These are phyloP conservation scores for Cyprinus carpio DNA, from an alignment of 2,113 vertebrate genomes.

Conservation along the genomic window DNA sequence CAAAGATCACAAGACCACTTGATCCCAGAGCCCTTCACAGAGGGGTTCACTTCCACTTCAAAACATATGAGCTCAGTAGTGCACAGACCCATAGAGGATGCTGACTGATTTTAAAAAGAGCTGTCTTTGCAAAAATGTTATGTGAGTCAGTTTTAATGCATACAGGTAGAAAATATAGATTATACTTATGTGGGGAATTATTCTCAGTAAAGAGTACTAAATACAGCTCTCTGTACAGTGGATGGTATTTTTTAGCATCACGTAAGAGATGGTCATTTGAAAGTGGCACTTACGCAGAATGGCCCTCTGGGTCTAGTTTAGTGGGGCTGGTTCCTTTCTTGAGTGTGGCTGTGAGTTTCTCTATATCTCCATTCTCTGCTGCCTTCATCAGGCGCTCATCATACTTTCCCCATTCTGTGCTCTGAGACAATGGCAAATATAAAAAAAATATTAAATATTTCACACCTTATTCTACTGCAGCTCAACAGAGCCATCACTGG, in stretches of 20 bases:
- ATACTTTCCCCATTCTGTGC: constrained; percentile 95
- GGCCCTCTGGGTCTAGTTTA: constrained; percentile 91
- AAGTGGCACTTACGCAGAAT: constrained; percentile 87
- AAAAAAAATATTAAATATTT: not conserved
- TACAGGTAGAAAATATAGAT: not conserved
- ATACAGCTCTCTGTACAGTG: not conserved
- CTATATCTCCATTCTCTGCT: constrained; percentile 90
- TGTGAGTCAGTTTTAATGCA: not conserved
- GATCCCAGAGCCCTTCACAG: constrained; percentile 2
- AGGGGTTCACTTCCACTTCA: not conserved
- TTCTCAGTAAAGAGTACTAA: not conserved
- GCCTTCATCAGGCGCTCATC: constrained; percentile 97
- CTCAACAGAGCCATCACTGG: not conserved
- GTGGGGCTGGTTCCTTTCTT: constrained; percentile 90
- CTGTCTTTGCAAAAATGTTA: not conserved
- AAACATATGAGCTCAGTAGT: not conserved
- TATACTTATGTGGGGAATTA: not conserved
- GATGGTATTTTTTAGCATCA: not conserved
- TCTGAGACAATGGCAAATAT: constrained; percentile 63
- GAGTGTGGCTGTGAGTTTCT: constrained; percentile 88
- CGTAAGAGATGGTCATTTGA: not conserved
- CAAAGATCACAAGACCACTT: not conserved
- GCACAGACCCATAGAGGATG: not conserved
- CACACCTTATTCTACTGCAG: not conserved
- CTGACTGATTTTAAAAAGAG: not conserved